Evolutionary conservation across 2,888 invertebrate genomes (phyloP).

Genomic region (Amaurobius ferox): DNA sequence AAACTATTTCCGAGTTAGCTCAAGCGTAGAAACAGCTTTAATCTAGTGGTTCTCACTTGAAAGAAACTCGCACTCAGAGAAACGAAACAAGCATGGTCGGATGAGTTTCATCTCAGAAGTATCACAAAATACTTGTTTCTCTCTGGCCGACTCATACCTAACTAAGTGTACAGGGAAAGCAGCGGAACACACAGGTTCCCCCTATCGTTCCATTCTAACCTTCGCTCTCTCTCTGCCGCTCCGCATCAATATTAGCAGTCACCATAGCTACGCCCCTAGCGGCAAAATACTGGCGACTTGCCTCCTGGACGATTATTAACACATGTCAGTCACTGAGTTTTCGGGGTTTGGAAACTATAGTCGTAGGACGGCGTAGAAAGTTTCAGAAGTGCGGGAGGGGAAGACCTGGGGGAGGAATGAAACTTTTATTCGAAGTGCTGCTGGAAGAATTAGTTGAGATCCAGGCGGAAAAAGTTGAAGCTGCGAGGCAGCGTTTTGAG

Average conservation of each 20-base stretch:
- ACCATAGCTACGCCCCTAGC: conserved; percentile 71
- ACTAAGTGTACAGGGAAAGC: conserved; percentile 34
- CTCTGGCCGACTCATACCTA: conserved; percentile 22
- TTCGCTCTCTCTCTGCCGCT: conserved; percentile 31
- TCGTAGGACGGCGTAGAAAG: neutral
- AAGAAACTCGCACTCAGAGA: conserved; percentile 8
- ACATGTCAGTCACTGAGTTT: conserved; percentile 66
- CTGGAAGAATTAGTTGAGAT: neutral
- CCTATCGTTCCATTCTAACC: conserved; percentile 16
- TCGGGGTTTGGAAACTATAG: conserved; percentile 38
- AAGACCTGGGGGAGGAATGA: neutral
- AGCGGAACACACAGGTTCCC: conserved; percentile 38
- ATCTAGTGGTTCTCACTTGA: neutral
- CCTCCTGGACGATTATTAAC: conserved; percentile 70
- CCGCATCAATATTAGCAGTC: conserved; percentile 70
- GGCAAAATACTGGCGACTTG: conserved; percentile 61
- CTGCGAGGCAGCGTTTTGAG: too few relatives aligned
- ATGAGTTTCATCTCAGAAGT: conserved; percentile 2
- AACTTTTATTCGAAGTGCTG: neutral
- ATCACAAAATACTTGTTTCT: conserved; percentile 24
- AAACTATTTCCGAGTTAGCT: neutral
- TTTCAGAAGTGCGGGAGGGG: neutral
- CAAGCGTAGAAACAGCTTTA: neutral
- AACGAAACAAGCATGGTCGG: conserved; percentile 25
- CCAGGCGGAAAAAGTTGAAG: neutral